Percentiles rank a stretch among this genome's conserved stretches.
Conservation (phyloP, 2,797 vertebrate species). For the Apogon hyalosoma region DNA sequence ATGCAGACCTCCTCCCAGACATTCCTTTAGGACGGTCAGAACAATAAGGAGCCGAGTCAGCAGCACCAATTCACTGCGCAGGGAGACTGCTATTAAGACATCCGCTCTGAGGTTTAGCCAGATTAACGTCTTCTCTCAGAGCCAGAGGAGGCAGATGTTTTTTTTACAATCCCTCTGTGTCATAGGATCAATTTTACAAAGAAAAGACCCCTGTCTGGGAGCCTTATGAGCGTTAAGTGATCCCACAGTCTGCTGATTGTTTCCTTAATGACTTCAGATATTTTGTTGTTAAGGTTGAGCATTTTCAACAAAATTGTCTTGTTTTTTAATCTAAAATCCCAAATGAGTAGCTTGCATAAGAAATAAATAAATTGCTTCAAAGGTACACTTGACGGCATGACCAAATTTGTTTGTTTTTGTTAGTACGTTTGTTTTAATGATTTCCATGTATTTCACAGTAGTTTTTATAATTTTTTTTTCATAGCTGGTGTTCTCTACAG, state of each 20-base stretch:
- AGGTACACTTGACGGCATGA: too few relatives aligned
- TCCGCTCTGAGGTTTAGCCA: conserved; percentile 68
- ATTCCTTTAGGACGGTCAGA: conserved; percentile 69
- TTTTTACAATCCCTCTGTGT: conserved; percentile 54
- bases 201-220: conserved; percentile 54
- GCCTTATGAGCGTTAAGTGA: conserved; percentile 39
- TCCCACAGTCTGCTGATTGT: conserved; percentile 42
- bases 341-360: too few relatives aligned
- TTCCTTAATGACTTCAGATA: conserved; percentile 19
- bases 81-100: conserved; percentile 67
- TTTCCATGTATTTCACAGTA: too few relatives aligned
- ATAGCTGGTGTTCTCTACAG: too few relatives aligned
- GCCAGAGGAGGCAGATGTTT: conserved; percentile 48
- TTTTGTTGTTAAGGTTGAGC: not conserved
- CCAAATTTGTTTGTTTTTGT: too few relatives aligned
- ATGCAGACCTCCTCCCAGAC: conserved; percentile 50
- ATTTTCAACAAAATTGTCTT: too few relatives aligned
- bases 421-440: too few relatives aligned
- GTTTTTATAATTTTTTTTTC: too few relatives aligned
- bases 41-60: conserved; percentile 71
- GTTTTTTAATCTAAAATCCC: too few relatives aligned
- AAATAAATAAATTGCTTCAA: too few relatives aligned
- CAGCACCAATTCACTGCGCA: conserved; percentile 66
- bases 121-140: conserved; percentile 63
- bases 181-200: conserved; percentile 58